Conservation (phyloP, 1,140 invertebrate genomes). For the Temnothorax curvispinosus region DNA sequence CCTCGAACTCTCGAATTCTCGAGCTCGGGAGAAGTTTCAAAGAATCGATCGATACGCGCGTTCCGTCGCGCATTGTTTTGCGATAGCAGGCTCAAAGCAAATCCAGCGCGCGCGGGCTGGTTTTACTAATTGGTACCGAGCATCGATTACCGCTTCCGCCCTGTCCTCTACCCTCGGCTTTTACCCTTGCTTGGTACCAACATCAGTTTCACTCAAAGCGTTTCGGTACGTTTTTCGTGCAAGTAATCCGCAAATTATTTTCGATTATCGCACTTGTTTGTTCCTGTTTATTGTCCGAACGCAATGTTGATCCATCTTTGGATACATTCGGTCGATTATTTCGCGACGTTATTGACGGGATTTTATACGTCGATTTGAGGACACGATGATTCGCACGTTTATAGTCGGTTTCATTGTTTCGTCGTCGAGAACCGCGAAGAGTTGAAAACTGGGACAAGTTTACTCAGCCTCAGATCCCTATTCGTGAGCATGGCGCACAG, state of each 20-base stretch:
- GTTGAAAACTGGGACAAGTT: slow-evolving; percentile 62
- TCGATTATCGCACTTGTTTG: not conserved
- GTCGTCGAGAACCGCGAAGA: not conserved
- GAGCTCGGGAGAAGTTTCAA: slow-evolving; percentile 54
- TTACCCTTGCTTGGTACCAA: not conserved
- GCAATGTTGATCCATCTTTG: not conserved
- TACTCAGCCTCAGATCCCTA: slow-evolving; percentile 5
- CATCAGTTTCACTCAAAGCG: not conserved
- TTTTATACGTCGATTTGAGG: not conserved
- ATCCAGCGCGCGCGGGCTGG: slow-evolving; percentile 74
- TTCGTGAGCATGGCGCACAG: not conserved
- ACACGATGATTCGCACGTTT: not conserved
- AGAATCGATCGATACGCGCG: slow-evolving; percentile 74
- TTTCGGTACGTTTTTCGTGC: slow-evolving; percentile 14
- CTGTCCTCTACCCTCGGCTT: slow-evolving; percentile 54
- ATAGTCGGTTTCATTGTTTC: not conserved
- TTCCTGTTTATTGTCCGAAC: not conserved
- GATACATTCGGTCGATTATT: not conserved
- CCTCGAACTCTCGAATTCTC: not conserved
- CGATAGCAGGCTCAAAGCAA: slow-evolving; percentile 69
- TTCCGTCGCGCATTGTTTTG: slow-evolving; percentile 76
- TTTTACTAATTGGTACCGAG: slow-evolving; percentile 81
- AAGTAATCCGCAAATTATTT: slow-evolving; percentile 43
- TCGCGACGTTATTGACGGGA: not conserved
- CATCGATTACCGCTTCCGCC: slow-evolving; percentile 77